phyloP scores from a whole-genome alignment of 1,140 invertebrate genomes.

The Drosophila bipectinata region DNA sequence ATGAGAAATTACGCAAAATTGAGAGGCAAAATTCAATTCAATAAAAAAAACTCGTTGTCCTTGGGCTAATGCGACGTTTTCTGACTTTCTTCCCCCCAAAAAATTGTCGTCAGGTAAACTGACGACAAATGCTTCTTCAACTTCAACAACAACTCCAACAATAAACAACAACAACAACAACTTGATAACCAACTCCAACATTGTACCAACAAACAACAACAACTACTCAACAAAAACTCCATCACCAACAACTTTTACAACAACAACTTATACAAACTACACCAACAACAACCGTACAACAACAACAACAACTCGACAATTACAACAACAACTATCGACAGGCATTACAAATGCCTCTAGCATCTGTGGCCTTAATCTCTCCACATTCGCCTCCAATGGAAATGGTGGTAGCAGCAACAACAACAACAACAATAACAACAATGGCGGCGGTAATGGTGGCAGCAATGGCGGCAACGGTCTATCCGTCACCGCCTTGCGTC shows the following conservation, averaged over 20 bases:
- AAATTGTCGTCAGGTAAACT: slow-evolving; percentile 84
- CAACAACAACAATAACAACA: slow-evolving; percentile 30
- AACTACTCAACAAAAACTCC: slow-evolving; percentile 63
- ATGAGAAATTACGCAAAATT: slow-evolving; percentile 42
- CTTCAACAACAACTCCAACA: slow-evolving; percentile 58
- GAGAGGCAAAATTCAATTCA: slow-evolving; percentile 36
- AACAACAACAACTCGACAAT: slow-evolving; percentile 21
- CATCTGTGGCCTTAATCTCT: slow-evolving; percentile 82
- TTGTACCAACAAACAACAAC: slow-evolving; percentile 45
- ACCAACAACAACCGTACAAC: slow-evolving; percentile 27
- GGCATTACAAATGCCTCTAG: slow-evolving; percentile 75
- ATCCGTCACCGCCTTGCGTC: slow-evolving; percentile 33
- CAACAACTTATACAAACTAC: slow-evolving; percentile 30
- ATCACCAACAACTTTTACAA: slow-evolving; percentile 26
- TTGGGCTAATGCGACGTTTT: slow-evolving; percentile 84
- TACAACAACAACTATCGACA: slow-evolving; percentile 26
- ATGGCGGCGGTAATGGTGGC: slow-evolving; percentile 11
- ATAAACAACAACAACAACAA: slow-evolving; percentile 61
- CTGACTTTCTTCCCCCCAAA: slow-evolving; percentile 78
- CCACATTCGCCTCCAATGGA: slow-evolving; percentile 76
- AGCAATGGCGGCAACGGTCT: slow-evolving; percentile 38
- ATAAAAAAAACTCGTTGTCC: slow-evolving; percentile 71
- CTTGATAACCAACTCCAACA: slow-evolving; percentile 51
- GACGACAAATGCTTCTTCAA: slow-evolving; percentile 83
- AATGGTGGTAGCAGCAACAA: slow-evolving; percentile 29